Percentiles rank a stretch among this genome's conserved stretches.
Conservation (phyloP, 2,113 vertebrate genomes). For the Phoxinus phoxinus region DNA sequence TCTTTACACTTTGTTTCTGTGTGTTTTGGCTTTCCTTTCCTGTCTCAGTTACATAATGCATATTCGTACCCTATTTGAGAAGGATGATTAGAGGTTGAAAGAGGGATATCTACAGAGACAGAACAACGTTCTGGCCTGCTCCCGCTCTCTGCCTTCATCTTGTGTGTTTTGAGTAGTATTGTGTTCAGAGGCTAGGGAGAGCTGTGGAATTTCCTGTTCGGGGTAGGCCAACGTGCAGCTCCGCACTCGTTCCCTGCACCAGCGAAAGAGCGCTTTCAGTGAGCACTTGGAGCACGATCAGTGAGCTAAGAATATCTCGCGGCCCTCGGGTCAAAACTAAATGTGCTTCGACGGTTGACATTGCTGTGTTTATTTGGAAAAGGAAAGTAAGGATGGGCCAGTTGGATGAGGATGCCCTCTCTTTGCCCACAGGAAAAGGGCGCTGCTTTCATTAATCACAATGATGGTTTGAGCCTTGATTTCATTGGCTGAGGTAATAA, state of each 20-base stretch:
- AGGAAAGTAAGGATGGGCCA: constrained; percentile 60
- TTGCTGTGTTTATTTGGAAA: constrained; percentile 63
- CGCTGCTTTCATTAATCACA: constrained; percentile 52
- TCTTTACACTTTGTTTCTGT: constrained; percentile 58
- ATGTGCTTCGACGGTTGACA: constrained; percentile 64
- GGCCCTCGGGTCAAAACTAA: constrained; percentile 69
- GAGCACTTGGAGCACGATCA: constrained; percentile 55
- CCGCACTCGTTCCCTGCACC: constrained; percentile 64
- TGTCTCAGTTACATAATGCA: constrained; percentile 61
- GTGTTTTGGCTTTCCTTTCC: constrained; percentile 55
- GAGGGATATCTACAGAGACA: constrained; percentile 55
- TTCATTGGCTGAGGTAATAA: constrained; percentile 21
- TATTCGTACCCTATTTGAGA: constrained; percentile 65
- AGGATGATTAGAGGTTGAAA: constrained; percentile 56
- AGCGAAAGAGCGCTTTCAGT: constrained; percentile 43
- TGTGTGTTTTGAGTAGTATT: constrained; percentile 55
- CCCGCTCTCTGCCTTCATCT: constrained; percentile 54
- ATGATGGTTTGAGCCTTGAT: constrained; percentile 31
- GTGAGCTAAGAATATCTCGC: constrained; percentile 67
- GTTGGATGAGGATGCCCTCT: constrained; percentile 44
- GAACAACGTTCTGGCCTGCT: constrained; percentile 41
- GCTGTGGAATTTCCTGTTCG: constrained; percentile 75
- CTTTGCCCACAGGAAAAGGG: constrained; percentile 57
- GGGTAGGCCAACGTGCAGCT: constrained; percentile 71
- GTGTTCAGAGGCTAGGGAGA: constrained; percentile 69